Conservation (phyloP, 2,888 invertebrate species). For the Vanessa cardui region DNA sequence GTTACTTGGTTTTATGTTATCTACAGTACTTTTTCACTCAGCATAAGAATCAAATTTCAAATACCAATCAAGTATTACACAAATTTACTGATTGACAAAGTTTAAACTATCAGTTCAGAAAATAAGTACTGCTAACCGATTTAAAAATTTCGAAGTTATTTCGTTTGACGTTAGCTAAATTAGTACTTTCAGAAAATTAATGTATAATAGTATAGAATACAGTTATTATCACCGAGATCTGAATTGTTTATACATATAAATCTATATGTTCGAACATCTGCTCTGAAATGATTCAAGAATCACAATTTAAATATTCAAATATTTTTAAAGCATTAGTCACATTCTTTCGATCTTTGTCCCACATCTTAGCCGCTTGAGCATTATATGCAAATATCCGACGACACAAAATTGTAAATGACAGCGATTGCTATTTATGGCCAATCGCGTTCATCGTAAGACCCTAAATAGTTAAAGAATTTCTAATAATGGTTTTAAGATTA, state of each 20-base stretch:
- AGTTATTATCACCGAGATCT: not conserved
- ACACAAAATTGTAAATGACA: conserved; percentile 57
- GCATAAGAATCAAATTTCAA: not conserved
- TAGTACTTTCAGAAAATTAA: not conserved
- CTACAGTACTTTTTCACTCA: conserved; percentile 38
- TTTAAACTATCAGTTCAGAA: too few relatives aligned
- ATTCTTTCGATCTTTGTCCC: conserved; percentile 67
- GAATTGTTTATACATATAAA: not conserved
- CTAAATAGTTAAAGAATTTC: conserved; percentile 20
- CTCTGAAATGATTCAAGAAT: not conserved
- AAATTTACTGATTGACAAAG: too few relatives aligned
- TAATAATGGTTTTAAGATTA: conserved; percentile 13
- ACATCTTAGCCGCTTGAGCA: conserved; percentile 68
- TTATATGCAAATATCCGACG: conserved; percentile 75
- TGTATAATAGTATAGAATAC: not conserved
- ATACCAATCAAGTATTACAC: too few relatives aligned
- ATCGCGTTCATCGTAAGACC: conserved; percentile 36
- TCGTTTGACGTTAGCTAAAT: too few relatives aligned
- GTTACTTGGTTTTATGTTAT: conserved; percentile 39
- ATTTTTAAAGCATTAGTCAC: not conserved
- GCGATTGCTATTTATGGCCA: conserved; percentile 51
- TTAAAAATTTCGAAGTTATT: too few relatives aligned
- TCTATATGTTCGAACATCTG: not conserved
- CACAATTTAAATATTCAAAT: conserved; percentile 9
- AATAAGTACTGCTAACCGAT: too few relatives aligned